Evolutionary conservation across 2,797 vertebrate genomes (phyloP).

Genomic region (Odontamblyopus lacepedii): DNA sequence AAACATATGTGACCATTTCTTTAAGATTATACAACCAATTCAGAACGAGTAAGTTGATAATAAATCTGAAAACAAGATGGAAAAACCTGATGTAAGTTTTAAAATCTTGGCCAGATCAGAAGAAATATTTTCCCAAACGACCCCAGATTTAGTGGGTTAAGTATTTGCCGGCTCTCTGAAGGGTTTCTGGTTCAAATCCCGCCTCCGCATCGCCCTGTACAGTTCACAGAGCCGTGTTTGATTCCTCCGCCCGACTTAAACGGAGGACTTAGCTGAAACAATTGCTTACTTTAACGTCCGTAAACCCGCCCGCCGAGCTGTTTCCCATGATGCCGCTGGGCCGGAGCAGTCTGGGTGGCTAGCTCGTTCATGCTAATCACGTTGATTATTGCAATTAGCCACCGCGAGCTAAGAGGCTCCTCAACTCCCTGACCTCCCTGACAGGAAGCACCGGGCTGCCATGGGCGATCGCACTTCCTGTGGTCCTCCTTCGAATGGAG

Average conservation of each 20-base stretch:
- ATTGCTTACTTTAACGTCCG: not conserved
- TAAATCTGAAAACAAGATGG: too few relatives aligned
- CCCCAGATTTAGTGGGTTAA: too few relatives aligned
- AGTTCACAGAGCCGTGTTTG: too few relatives aligned
- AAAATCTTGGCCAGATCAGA: too few relatives aligned
- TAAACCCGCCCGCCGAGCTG: slow-evolving; percentile 6
- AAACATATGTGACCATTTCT: too few relatives aligned
- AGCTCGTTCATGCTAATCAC: slow-evolving; percentile 71
- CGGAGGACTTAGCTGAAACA: too few relatives aligned
- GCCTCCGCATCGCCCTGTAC: too few relatives aligned
- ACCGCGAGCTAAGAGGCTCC: slow-evolving; percentile 44
- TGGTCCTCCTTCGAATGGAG: slow-evolving; percentile 42
- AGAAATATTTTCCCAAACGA: too few relatives aligned
- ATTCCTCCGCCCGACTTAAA: too few relatives aligned
- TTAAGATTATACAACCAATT: too few relatives aligned
- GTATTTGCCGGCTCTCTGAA: not conserved
- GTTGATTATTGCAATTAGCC: slow-evolving; percentile 79
- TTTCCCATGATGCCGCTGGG: slow-evolving; percentile 41
- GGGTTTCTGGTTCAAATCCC: not conserved
- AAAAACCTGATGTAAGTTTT: too few relatives aligned
- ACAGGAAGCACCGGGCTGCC: slow-evolving; percentile 79
- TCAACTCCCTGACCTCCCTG: slow-evolving; percentile 74
- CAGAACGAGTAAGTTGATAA: too few relatives aligned
- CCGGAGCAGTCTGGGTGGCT: slow-evolving; percentile 73
- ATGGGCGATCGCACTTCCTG: slow-evolving; percentile 80